A percentile compares a stretch with the other conserved stretches of the same genome.
Evolutionary conservation across 2,888 invertebrate genomes (phyloP).

Genomic region (Pammene fasciana): DNA sequence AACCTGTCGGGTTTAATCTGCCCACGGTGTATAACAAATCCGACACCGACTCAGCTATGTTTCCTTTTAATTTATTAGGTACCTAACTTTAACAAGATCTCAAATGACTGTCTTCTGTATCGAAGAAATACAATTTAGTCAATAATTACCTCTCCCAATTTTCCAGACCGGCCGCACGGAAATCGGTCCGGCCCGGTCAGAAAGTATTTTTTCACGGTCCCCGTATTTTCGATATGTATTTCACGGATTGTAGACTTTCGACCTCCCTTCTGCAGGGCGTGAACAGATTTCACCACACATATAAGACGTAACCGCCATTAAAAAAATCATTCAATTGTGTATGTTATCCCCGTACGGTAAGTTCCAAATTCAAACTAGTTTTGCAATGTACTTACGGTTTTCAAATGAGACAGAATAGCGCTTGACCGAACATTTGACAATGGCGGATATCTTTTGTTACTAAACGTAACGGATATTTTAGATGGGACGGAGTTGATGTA

Average conservation of each 20-base stretch:
- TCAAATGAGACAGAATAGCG: background rate
- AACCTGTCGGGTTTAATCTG: no score
- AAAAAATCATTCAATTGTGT: no score
- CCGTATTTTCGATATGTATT: constrained; percentile 37
- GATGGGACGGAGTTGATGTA: background rate
- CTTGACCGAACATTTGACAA: constrained; percentile 25
- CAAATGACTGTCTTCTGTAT: background rate
- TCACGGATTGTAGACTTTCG: constrained; percentile 23
- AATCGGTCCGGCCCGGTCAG: constrained; percentile 4
- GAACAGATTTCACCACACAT: background rate
- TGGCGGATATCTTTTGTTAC: constrained; percentile 5
- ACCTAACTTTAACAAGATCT: no score
- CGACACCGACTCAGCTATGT: no score
- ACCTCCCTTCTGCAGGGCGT: constrained; percentile 9
- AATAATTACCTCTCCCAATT: constrained; percentile 25
- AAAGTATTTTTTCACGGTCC: constrained; percentile 29
- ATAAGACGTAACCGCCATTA: no score
- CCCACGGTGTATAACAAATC: no score
- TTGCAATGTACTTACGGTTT: no score
- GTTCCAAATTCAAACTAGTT: no score
- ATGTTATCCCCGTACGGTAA: no score
- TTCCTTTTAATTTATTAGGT: no score
- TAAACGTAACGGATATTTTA: constrained; percentile 9
- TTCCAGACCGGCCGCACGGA: background rate
- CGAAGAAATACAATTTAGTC: constrained; percentile 1